A percentile compares a stretch with the other conserved stretches of the same genome.
Evolutionary conservation across 92 coral and sea anemone species (phyloP).

Genomic region (Porites divaricata): DNA sequence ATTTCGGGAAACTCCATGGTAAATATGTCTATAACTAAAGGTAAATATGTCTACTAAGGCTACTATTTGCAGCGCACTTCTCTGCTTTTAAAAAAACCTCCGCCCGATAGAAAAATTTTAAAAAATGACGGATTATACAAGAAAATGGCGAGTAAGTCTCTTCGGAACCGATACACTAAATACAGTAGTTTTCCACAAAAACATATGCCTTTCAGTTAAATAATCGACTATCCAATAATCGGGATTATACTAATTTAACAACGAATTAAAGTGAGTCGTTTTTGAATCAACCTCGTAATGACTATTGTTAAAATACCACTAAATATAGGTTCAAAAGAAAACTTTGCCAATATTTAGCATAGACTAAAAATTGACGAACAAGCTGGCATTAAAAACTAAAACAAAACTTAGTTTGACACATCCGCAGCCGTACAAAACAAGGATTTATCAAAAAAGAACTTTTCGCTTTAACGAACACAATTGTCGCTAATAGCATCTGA

Average conservation of each 20-base stretch:
- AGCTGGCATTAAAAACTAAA: no score
- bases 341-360: not conserved
- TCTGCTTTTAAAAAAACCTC: no score
- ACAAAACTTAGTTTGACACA: not conserved
- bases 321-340: not conserved
- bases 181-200: no score
- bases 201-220: no score
- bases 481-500: conserved; percentile 30
- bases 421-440: not conserved
- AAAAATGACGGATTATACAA: no score
- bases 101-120: no score
- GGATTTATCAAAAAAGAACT: not conserved
- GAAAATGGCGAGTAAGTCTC: no score
- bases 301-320: no score
- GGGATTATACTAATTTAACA: not conserved
- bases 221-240: not conserved
- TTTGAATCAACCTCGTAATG: not conserved
- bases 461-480: not conserved
- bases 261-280: not conserved
- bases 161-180: no score
- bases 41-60: no score
- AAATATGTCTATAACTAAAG: no score
- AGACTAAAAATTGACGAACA: not conserved
- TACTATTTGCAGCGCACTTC: no score
- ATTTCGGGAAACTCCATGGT: conserved; percentile 11